Evolutionary conservation across 2,888 invertebrate species (phyloP), one percentile per base, ranked within the genome.

Genomic region (Lepidochrysops patricia): DNA sequence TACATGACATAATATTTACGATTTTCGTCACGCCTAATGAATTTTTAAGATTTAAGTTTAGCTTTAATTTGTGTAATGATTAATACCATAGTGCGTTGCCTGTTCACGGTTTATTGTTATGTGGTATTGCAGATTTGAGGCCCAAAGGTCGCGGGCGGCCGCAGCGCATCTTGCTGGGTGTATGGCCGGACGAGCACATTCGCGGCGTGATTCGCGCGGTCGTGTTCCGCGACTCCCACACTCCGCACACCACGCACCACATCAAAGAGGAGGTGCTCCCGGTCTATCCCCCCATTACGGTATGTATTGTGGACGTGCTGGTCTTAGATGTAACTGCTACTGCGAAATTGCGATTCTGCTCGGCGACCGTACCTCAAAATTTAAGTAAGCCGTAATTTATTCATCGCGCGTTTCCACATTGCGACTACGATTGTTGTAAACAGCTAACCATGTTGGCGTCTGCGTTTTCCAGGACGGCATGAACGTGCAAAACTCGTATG

Each of bases 101-200:
- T 79, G 84, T 84, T 87, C 86, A 88, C 84, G 79, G 78, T 86
- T 81, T 84, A 87, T 81, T 84, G 77, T 86, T 86, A 78, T 80
- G 84, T 77, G 76, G 72, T 71, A 69, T 90, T 89, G 70, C 91
- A 93, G 96, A 97, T 91, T 90, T 97, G 79, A 91, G 97, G 74
- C 97, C 97, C 48, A 97, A 97, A 84, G 97, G 97, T 57, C 91
- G 97, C 73, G 97, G 97, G 32, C 90, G 97, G 68, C 97, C 97
- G 25, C 97, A 97, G 80, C 92, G 97, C 77, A 97, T 97, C 79
- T 90, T 97, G 68, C 89, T 97, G 68, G 97, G 97, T 64, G 95
- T 96, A 64, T 97, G 97, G 97, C 97, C 97, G 7, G 97, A 97
- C 83, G 97, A 97, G 79, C 97, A 97, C 84, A 97, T 97, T 80